Base-by-base conservation (phyloP, 2,113 vertebrate species). In the Poecile atricapillus region DNA sequence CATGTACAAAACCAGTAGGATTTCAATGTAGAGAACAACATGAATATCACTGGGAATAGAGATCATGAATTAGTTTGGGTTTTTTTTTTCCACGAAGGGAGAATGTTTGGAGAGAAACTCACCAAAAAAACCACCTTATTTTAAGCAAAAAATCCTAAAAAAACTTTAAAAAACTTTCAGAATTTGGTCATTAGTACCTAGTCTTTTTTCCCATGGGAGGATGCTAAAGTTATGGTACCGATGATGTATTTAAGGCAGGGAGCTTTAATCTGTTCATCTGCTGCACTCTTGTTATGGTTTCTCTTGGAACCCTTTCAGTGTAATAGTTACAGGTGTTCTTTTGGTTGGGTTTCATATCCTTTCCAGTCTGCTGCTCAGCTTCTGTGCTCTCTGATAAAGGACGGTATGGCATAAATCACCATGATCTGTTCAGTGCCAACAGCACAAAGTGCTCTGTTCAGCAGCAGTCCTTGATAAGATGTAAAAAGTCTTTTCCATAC, bases 41-140 rank as follows among this genome's bases (percentile, higher is more conserved):
- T 0, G 7, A 75, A 6, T 20, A 15, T 60, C 25, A 39, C 15
- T 0, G 0, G 7, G 2, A 30, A 47, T 12, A 31, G 10, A 60
- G 44, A 28, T 14, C 2, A 1, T n/a, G 21, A 12, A 55, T 5
- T 43, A 33, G 3, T 0, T 0, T 33, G n/a, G n/a, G 8, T 39
- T 39, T 39, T 18, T 43, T 49, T 83, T 65, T 78, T 39, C 4
- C 49, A 74, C 30, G 27, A 86, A 74, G 4, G 16, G 25, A 50
- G 15, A 53, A 33, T 5, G 3, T 27, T 41, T 74, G n/a, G 39
- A 52, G 37, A 25, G 15, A 35, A 80, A 63, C 17, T 71, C 59
- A 46, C 13, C 0, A 10, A 33, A 74, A 22, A 58, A 22, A 5
- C 0, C 0, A 1, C 28, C 19, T 83, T 39, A 25, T 52, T 79